Conservation (phyloP, 2,797 vertebrate genomes). For the Lerista edwardsae region DNA sequence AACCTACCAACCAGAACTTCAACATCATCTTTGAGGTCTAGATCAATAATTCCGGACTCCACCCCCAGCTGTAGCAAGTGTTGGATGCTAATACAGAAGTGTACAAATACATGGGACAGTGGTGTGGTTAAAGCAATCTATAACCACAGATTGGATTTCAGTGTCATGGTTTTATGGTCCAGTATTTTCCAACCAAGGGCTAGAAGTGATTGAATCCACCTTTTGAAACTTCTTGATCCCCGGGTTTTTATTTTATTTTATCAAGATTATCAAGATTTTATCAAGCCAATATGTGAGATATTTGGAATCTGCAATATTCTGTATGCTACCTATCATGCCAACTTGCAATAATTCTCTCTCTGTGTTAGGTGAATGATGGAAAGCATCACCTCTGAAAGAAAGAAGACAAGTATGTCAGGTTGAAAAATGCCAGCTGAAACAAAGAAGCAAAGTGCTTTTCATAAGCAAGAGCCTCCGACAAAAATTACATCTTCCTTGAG, state of each 20-base stretch:
- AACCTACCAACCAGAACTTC: conserved; percentile 25
- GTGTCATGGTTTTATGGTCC: conserved; percentile 54
- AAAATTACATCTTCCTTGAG: neutral
- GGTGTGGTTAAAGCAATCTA: conserved; percentile 6
- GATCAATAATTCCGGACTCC: neutral
- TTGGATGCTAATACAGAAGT: neutral
- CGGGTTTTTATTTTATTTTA: no score
- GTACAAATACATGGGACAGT: neutral
- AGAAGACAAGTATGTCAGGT: neutral
- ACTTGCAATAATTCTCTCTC: neutral
- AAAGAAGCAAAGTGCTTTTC: neutral
- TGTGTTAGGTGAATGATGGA: neutral
- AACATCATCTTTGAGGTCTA: neutral
- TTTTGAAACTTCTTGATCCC: neutral
- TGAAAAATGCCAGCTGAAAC: conserved; percentile 30
- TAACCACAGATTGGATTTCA: conserved; percentile 44
- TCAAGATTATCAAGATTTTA: conserved; percentile 40
- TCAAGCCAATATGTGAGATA: conserved; percentile 38
- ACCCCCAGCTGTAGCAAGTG: neutral
- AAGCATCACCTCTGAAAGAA: neutral
- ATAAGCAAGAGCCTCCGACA: neutral
- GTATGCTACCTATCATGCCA: neutral
- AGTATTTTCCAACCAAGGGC: conserved; percentile 40
- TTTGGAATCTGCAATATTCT: conserved; percentile 19
- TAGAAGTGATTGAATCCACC: conserved; percentile 17